Percentiles rank a stretch among this genome's conserved stretches.
Evolutionary conservation across 1,140 invertebrate genomes (phyloP).

Genomic region (Dendroctonus valens): DNA sequence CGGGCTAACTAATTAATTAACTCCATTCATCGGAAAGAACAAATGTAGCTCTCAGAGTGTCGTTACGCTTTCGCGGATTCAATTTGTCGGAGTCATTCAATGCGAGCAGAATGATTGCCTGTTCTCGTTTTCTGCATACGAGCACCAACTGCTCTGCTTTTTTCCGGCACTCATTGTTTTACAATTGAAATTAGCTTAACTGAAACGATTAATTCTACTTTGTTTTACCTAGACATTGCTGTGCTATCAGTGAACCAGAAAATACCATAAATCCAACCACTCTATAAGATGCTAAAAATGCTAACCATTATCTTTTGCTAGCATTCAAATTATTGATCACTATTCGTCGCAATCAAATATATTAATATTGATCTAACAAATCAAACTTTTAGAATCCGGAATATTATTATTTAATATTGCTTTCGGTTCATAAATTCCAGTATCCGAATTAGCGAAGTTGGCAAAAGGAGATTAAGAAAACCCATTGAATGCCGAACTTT

Average conservation of each 20-base stretch:
- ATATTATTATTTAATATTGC: no score
- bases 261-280: no score
- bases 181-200: constrained; percentile 28
- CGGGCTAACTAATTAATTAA: constrained; percentile 45
- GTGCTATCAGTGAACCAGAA: no score
- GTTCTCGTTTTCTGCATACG: constrained; percentile 36
- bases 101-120: constrained; percentile 39
- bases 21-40: constrained; percentile 48
- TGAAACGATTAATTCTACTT: constrained; percentile 8
- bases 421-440: background rate
- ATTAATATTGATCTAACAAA: no score
- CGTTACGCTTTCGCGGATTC: constrained; percentile 45
- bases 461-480: no score
- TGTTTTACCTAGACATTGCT: background rate
- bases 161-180: constrained; percentile 24
- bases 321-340: no score
- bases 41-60: constrained; percentile 45
- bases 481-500: no score
- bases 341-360: no score
- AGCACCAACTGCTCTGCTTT: constrained; percentile 23
- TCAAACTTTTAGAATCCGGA: no score
- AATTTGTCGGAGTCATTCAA: constrained; percentile 43
- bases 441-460: background rate
- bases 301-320: no score
- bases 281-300: no score